Base-by-base conservation (phyloP, 2,888 invertebrate species). In the Mimachlamys varia region DNA sequence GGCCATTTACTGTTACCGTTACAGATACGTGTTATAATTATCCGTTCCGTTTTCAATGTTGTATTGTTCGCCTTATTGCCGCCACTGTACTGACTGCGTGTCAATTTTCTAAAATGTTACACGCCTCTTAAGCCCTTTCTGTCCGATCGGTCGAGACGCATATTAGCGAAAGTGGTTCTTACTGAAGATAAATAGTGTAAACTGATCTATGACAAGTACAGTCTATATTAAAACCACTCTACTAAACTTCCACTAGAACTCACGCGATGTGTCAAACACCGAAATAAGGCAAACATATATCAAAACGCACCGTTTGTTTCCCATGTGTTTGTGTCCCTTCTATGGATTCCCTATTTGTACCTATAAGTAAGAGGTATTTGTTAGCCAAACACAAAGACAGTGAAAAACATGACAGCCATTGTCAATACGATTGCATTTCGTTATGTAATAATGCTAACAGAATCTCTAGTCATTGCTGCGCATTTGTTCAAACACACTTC, bases 111-210 rank as follows among this genome's bases (percentile, higher is more conserved):
- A 27, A 27, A 76, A 19, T 44, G 33, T 76, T 76, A 76, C 76
- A 12, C 76, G 76, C 33, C 33, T 33, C 15, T 76, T 76, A 33
- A 76, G 33, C 76, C 76, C 17, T 7, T 76, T 76, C 76, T 76
- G 15, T 33, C 76, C 33, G 76, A 76, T 76, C 76, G 22, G 76
- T 5, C 33, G 33, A 76, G 19, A 76, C 76, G 53, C 53, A 19
- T 33, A 76, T 76, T 76, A 76, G 76, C 27, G 76, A 76, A 76
- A 76, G 58, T 58, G 58, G 15, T 58, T 76, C 76, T 27, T 15
- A 76, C 76, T 33, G 27, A 76, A 33, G 33, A 12, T n/a, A 58
- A 2, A 3, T 58, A 19, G 1, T 58, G n/a, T 76, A 19, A 33
- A 76, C 27, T 10, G n/a, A n/a, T n/a, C n/a, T n/a, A n/a, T n/a